Conservation (phyloP, 2,888 invertebrate genomes). For the Lottia scabra region DNA sequence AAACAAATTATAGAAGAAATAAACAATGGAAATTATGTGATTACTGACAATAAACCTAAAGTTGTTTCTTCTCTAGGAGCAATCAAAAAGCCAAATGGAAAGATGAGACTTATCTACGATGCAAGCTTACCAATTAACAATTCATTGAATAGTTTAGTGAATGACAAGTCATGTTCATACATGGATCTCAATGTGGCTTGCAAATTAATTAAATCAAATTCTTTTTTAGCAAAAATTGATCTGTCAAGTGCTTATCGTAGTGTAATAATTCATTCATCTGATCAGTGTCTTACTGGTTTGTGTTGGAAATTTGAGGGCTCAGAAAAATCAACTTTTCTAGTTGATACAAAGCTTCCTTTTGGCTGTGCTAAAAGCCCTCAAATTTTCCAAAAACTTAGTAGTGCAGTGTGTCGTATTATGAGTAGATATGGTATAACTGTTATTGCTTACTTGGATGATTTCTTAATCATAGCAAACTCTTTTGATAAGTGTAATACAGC, state of each 20-base stretch:
- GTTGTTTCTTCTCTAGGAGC: neutral
- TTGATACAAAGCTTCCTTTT: slow-evolving; percentile 7
- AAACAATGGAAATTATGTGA: neutral
- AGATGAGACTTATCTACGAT: neutral
- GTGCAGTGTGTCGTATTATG: slow-evolving; percentile 1
- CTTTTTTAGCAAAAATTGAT: slow-evolving; percentile 6
- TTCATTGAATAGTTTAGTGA: slow-evolving; percentile 1
- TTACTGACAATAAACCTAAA: neutral
- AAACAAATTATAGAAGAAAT: slow-evolving; percentile 7
- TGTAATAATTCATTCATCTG: slow-evolving; percentile 9
- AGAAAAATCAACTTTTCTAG: neutral
- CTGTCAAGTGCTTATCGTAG: neutral
- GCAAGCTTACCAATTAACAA: neutral
- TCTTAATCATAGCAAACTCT: neutral
- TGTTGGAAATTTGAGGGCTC: slow-evolving; percentile 4
- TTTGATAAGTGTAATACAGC: slow-evolving; percentile 1
- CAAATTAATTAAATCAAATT: neutral
- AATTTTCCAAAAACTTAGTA: neutral
- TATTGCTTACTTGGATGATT: slow-evolving; percentile 7
- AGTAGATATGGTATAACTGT: neutral
- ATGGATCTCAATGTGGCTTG: slow-evolving; percentile 5
- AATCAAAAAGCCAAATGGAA: neutral
- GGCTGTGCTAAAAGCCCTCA: slow-evolving; percentile 5
- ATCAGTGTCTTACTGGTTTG: slow-evolving; percentile 1
- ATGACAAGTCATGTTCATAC: slow-evolving; percentile 8